Evolutionary conservation across 64 coral and sea anemone species (phyloP).

Genomic region (Orbicella faveolata): DNA sequence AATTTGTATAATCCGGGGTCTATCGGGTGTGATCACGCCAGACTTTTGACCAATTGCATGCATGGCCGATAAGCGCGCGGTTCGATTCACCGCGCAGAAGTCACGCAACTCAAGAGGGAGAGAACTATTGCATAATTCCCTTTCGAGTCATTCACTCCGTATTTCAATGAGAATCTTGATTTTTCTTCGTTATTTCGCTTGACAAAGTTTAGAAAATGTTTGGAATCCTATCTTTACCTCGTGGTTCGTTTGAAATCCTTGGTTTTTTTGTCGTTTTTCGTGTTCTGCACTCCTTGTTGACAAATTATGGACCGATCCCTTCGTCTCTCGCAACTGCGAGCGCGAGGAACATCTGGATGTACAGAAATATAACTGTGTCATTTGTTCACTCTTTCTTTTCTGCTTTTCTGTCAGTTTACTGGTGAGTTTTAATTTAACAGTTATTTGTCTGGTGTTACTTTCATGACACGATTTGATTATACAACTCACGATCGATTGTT

Average conservation of each 20-base stretch:
- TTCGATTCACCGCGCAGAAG: too few relatives aligned
- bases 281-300: not conserved
- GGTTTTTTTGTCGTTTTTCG: constrained; percentile 26
- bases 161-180: not conserved
- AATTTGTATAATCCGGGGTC: too few relatives aligned
- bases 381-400: constrained; percentile 40
- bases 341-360: constrained; percentile 55
- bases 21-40: too few relatives aligned
- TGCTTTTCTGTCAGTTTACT: constrained; percentile 49
- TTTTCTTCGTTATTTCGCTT: not conserved
- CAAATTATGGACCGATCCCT: not conserved
- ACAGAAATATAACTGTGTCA: constrained; percentile 46
- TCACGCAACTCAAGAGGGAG: too few relatives aligned
- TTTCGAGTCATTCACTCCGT: not conserved
- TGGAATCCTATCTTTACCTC: not conserved
- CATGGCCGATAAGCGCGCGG: too few relatives aligned
- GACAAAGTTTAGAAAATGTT: not conserved
- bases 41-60: too few relatives aligned
- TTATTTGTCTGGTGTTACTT: not conserved
- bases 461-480: not conserved
- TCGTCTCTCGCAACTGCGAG: not conserved
- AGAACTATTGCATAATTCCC: not conserved
- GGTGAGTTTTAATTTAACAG: not conserved
- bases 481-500: not conserved
- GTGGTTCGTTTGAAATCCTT: constrained; percentile 12